Evolutionary conservation across 2,113 vertebrate species (phyloP), one percentile per base, ranked within the genome.

Genomic region (Etia nguti): DNA sequence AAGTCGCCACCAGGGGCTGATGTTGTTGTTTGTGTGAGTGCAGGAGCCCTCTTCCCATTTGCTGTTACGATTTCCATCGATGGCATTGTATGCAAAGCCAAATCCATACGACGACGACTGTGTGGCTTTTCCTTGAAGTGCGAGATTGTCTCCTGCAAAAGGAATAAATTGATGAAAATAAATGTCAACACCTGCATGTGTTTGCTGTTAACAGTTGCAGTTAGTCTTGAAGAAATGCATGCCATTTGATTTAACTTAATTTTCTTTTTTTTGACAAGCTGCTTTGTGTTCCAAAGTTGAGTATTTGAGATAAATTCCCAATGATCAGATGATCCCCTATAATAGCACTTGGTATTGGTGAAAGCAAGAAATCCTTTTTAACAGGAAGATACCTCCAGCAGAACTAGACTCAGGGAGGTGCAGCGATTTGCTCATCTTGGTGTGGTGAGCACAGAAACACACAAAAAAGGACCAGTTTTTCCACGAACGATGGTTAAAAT

Each of bases 1-100:
- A 62, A 94, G 75, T 29, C 91, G 59, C 93, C 93, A 94, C 92
- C 93, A 93, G 52, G 93, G 89, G 24, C 3, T 4, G 84, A 8
- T 2, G 73, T 77, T 77, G 73, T 24, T 20, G 2, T 2, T 9
- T 4, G 92, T 93, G 81, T 85, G 80, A 10, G 20, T 22, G 83
- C 91, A 93, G 13, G 93, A 92, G 16, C 2, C 48, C 26, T 5
- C 31, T 3, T 1, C 4, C 24, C 26, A 84, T 0, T 8, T 4
- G 41, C 5, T 50, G 79, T 1, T 8, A 1, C 4, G 68, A 50
- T 92, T 94, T 46, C 92, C 91, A 57, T 94, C 93, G 0, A 91
- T 87, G n/a, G 92, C 90, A 2, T 85, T 73, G 5, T 62, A 79
- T 2, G 93, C 85, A 3, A n/a, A 2, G 41, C 80, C 82, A 8